Evolutionary conservation across 2,888 invertebrate species (phyloP), one percentile per base, ranked within the genome.

Genomic region (Himalopsyche japonica): DNA sequence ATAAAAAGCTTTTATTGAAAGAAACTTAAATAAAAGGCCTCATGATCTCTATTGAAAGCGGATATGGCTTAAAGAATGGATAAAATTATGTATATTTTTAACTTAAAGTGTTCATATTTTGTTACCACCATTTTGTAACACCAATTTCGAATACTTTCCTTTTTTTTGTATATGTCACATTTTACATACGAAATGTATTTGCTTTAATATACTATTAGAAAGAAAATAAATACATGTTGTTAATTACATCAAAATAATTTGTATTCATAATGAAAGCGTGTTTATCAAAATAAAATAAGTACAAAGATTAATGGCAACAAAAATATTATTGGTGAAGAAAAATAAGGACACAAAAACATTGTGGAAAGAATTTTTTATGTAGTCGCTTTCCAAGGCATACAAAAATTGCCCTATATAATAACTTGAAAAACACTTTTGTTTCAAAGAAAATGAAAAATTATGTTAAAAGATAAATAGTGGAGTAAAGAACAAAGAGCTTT

Each of bases 381-480:
- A 70, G 70, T 30, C 15, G 12, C 30, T 70, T 70, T 10, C 12
- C 12, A 70, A 70, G 12, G 70, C 30, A 70, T 70, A 27, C 70
- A 70, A 57, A 27, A 27, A 12, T 70, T 43, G 43, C 43, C 70
- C 24, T 27, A 27, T 70, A 70, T 70, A 70, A 70, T 30, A 27
- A 70, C 70, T 70, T 24, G 79, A 27, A 47, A 79, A 79, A 37
- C 79, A 79, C 79, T 79, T 79, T 64, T 81, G 70, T 81, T 70
- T 30, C 70, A 15, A 48, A n/a, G 70, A 34, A 81, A 81, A 81
- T 81, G 81, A 81, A 70, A 81, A 81, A 81, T 81, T 81, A 76
- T 76, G 81, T 30, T 76, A 47, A 43, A 81, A 81, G 81, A 81
- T 81, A 81, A 81, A 81, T 81, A 81, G 81, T 81, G 76, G 15